phyloP scores from a whole-genome alignment of 2,888 invertebrate genomes.

The Andrena camellia region DNA sequence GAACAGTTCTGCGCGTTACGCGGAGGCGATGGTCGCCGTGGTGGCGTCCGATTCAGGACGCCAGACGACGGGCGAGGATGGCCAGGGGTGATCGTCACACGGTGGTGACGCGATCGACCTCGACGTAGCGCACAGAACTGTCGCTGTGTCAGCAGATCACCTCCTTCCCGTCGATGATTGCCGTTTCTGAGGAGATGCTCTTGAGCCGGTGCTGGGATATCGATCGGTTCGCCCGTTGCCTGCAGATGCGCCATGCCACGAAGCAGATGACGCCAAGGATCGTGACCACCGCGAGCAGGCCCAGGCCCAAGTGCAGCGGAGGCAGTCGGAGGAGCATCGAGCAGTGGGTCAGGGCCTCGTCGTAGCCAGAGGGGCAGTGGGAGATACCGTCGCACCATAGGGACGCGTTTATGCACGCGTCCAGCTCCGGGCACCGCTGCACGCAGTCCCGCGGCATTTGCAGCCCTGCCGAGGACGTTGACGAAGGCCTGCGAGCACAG shows the following conservation, averaged over 20 bases:
- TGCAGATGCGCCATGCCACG: slow-evolving; percentile 85
- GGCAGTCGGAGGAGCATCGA: slow-evolving; percentile 92
- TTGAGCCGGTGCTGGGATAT: slow-evolving; percentile 93
- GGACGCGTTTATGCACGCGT: slow-evolving; percentile 84
- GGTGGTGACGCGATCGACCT: slow-evolving; percentile 95
- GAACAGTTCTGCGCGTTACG: slow-evolving; percentile 81
- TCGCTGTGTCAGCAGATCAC: slow-evolving; percentile 98
- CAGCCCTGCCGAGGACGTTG: slow-evolving; percentile 85
- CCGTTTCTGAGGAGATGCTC: slow-evolving; percentile 93
- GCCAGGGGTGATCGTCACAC: slow-evolving; percentile 89
- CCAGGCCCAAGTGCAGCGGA: slow-evolving; percentile 89
- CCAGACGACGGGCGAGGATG: slow-evolving; percentile 31
- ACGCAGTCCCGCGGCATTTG: slow-evolving; percentile 88
- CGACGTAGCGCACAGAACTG: slow-evolving; percentile 97
- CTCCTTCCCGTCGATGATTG: slow-evolving; percentile 94
- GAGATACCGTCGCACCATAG: slow-evolving; percentile 86
- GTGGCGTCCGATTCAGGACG: slow-evolving; percentile 47
- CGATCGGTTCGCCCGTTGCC: slow-evolving; percentile 90
- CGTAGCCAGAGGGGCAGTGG: slow-evolving; percentile 87
- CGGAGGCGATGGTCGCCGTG: slow-evolving; percentile 62
- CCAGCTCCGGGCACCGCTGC: slow-evolving; percentile 84
- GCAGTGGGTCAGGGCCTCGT: slow-evolving; percentile 92
- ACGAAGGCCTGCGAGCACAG: slow-evolving; percentile 75
- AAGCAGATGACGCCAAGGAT: slow-evolving; percentile 79
- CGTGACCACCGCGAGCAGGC: slow-evolving; percentile 84